Evolutionary conservation across 2,797 vertebrate species (phyloP).

Genomic region (Salmo trutta): DNA sequence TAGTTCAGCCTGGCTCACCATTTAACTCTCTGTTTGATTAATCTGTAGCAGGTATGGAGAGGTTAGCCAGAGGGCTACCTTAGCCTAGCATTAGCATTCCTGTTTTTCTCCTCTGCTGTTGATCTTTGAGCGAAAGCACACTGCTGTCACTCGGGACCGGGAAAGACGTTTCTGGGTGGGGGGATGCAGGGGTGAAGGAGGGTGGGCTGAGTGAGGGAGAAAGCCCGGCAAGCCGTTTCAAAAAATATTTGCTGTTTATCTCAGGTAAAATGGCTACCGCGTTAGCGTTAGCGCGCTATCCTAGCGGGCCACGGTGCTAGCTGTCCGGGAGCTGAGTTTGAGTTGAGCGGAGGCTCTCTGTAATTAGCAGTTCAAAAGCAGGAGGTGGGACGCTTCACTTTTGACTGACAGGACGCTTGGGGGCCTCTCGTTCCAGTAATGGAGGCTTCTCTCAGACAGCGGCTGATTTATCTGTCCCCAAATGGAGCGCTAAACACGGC

Average conservation of each 20-base stretch:
- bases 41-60: conserved; percentile 50
- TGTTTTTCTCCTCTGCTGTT: conserved; percentile 16
- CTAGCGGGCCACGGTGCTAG: conserved; percentile 33
- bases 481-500: conserved; percentile 73
- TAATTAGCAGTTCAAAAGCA: conserved; percentile 81
- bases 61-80: conserved; percentile 38
- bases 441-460: conserved; percentile 77
- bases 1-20: conserved; percentile 42
- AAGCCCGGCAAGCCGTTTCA: conserved; percentile 51
- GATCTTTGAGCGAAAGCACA: conserved; percentile 35
- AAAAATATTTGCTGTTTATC: conserved; percentile 70
- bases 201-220: conserved; percentile 39
- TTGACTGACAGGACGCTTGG: conserved; percentile 75
- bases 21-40: conserved; percentile 65
- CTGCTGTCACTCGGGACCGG: conserved; percentile 14
- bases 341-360: conserved; percentile 66
- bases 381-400: conserved; percentile 62
- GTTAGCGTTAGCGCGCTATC: conserved; percentile 62
- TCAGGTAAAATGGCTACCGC: conserved; percentile 61
- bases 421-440: conserved; percentile 71
- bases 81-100: conserved; percentile 28
- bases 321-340: conserved; percentile 44
- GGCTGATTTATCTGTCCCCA: conserved; percentile 79
- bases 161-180: not conserved
- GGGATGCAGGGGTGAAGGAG: conserved; percentile 15